Conservation (phyloP, 1,140 invertebrate species). For the Brevipalpus yothersi region DNA sequence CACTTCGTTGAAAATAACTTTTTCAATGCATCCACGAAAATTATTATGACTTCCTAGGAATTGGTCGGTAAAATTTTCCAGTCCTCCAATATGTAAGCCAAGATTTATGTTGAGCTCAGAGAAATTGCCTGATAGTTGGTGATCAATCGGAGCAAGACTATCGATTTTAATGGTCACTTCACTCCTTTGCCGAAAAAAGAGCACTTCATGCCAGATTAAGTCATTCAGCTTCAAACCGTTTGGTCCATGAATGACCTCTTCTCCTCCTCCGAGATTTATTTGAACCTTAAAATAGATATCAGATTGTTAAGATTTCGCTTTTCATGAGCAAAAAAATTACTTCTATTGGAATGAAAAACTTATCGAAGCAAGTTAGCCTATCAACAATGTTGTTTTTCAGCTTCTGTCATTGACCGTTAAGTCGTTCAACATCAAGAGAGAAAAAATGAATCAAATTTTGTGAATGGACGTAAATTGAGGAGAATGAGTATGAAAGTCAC, state of each 20-base stretch:
- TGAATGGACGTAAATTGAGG: neutral
- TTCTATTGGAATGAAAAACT: neutral
- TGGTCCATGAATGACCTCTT: slow-evolving; percentile 48
- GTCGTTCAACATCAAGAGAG: too few species aligned
- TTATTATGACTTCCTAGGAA: slow-evolving; percentile 67
- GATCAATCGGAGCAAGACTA: slow-evolving; percentile 33
- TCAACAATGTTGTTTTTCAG: neutral
- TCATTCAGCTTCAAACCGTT: slow-evolving; percentile 56
- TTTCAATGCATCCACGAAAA: slow-evolving; percentile 72
- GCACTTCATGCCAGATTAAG: slow-evolving; percentile 67
- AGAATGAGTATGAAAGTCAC: neutral
- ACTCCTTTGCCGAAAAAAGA: slow-evolving; percentile 47
- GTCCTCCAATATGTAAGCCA: slow-evolving; percentile 67
- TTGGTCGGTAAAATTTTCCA: slow-evolving; percentile 60
- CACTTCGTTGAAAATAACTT: slow-evolving; percentile 59
- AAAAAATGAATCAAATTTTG: neutral
- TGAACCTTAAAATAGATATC: slow-evolving; percentile 31
- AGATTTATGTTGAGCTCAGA: slow-evolving; percentile 78
- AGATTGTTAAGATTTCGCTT: too few species aligned
- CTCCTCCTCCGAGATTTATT: slow-evolving; percentile 69
- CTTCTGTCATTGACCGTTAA: too few species aligned
- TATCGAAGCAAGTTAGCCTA: neutral
- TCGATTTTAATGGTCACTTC: slow-evolving; percentile 57
- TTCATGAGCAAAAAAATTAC: neutral
- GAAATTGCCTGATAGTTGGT: slow-evolving; percentile 48